phyloP scores from a whole-genome alignment of 2,797 vertebrate genomes.

The Spea hammondii region DNA sequence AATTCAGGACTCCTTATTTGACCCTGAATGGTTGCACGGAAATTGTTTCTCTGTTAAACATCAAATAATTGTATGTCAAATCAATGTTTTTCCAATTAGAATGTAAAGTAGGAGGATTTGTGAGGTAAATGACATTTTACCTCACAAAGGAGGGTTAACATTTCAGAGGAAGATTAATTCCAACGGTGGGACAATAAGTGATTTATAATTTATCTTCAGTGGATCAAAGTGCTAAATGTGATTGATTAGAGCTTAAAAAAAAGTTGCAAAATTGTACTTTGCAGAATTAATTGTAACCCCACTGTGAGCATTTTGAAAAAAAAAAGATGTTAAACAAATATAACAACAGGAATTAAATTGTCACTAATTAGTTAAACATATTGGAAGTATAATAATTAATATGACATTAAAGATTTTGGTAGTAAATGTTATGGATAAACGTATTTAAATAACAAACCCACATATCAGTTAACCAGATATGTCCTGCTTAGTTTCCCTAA shows the following conservation, averaged over 20 bases:
- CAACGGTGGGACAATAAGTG: constrained; percentile 14
- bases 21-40: background rate
- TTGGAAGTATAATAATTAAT: background rate
- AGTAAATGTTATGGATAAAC: background rate
- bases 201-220: constrained; percentile 34
- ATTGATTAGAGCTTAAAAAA: constrained; percentile 22
- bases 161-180: constrained; percentile 37
- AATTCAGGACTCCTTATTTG: no score
- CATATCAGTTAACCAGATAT: background rate
- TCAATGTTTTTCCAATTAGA: constrained; percentile 48
- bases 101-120: constrained; percentile 32
- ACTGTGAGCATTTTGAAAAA: constrained; percentile 3
- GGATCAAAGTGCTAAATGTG: constrained; percentile 10
- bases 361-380: constrained; percentile 12
- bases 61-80: constrained; percentile 36
- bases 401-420: background rate
- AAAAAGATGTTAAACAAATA: constrained; percentile 7
- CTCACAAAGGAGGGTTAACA: constrained; percentile 33
- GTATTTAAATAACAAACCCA: background rate
- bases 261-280: constrained; percentile 18
- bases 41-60: constrained; percentile 20
- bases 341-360: background rate
- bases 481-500: no score
- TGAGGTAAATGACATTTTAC: constrained; percentile 34
- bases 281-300: constrained; percentile 6